These are phyloP conservation scores for Porites cylindrica DNA, from an alignment of 92 coral and sea anemone species.

Conservation along the genomic window DNA sequence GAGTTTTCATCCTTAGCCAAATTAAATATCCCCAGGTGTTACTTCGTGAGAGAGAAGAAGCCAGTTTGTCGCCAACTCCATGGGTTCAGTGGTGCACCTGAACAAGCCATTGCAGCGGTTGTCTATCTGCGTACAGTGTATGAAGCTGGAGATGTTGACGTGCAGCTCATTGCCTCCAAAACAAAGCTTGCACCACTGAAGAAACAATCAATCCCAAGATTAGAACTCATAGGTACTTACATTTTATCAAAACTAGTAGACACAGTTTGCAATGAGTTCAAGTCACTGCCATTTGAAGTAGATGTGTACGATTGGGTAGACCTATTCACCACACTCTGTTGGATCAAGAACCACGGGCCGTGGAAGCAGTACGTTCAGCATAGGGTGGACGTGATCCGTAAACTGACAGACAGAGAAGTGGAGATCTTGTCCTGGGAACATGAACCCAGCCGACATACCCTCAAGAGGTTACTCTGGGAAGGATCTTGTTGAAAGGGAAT, in stretches of 20 bases:
- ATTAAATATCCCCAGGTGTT: constrained; percentile 7
- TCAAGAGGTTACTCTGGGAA: constrained; percentile 52
- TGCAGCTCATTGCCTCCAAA: background rate
- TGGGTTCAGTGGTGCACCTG: constrained; percentile 9
- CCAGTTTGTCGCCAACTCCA: constrained; percentile 17
- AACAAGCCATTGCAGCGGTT: constrained; percentile 1
- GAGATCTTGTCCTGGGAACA: constrained; percentile 55
- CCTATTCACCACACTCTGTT: constrained; percentile 52
- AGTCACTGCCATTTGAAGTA: constrained; percentile 2
- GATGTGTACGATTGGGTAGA: constrained; percentile 53
- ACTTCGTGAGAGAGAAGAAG: background rate
- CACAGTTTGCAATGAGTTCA: background rate
- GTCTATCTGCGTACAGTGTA: constrained; percentile 1
- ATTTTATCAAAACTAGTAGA: constrained; percentile 46
- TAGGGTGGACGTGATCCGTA: constrained; percentile 49
- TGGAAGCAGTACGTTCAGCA: constrained; percentile 62
- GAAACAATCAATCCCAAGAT: no score
- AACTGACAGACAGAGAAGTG: constrained; percentile 39
- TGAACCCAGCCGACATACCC: constrained; percentile 55
- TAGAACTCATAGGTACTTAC: constrained; percentile 9
- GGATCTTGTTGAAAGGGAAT: constrained; percentile 13
- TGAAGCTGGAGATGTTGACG: background rate
- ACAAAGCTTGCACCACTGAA: no score
- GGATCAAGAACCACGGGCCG: constrained; percentile 52
- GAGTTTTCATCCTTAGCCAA: background rate